phyloP scores from a whole-genome alignment of 2,888 invertebrate genomes.

The Lucinisca nassula region DNA sequence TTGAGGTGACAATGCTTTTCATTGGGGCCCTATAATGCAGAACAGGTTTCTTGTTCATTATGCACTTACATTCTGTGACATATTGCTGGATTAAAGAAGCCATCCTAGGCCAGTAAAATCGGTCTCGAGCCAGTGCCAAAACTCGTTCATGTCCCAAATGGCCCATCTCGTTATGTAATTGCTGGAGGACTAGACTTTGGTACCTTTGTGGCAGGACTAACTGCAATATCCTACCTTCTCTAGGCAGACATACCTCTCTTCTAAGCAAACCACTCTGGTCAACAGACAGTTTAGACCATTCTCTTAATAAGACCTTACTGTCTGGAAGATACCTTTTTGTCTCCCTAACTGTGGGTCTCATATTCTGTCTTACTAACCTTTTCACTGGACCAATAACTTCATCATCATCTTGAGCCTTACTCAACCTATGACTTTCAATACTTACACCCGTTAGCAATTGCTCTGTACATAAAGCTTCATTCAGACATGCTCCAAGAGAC shows the following conservation, averaged over 20 bases:
- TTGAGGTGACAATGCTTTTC: slow-evolving; percentile 42
- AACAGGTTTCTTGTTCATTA: slow-evolving; percentile 40
- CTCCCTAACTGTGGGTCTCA: neutral
- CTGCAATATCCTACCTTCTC: slow-evolving; percentile 22
- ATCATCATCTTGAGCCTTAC: slow-evolving; percentile 1
- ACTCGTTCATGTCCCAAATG: slow-evolving; percentile 59
- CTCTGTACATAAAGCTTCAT: neutral
- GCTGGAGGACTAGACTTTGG: neutral
- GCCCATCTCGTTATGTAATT: slow-evolving; percentile 64
- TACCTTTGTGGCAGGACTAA: slow-evolving; percentile 44
- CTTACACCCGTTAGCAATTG: neutral
- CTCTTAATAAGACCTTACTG: neutral
- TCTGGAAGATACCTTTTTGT: neutral
- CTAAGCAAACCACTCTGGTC: neutral
- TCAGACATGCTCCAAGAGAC: neutral
- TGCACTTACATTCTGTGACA: slow-evolving; percentile 42
- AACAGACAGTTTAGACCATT: slow-evolving; percentile 8
- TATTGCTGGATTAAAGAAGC: slow-evolving; percentile 42
- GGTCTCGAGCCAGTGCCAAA: slow-evolving; percentile 38
- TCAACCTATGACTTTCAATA: neutral
- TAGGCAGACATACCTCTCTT: neutral
- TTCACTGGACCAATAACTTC: neutral
- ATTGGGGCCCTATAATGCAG: slow-evolving; percentile 23
- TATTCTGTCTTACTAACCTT: neutral
- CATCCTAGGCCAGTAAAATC: slow-evolving; percentile 71